phyloP scores from a whole-genome alignment of 2,113 vertebrate species.

The Alces alces region DNA sequence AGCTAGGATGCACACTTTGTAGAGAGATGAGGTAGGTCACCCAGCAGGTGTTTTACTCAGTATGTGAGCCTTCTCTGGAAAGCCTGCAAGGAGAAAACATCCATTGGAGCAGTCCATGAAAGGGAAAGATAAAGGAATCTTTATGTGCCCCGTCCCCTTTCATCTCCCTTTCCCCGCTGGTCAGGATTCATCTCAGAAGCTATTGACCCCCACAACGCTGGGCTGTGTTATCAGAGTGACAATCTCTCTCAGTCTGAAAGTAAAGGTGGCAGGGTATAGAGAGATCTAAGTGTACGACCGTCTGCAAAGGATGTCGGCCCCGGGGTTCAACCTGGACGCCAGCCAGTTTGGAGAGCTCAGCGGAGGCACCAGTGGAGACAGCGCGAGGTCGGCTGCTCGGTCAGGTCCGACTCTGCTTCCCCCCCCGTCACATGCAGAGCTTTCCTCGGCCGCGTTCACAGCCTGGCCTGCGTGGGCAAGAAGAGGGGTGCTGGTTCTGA shows the following conservation, averaged over 20 bases:
- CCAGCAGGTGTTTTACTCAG: not conserved
- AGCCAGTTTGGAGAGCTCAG: not conserved
- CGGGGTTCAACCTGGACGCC: not conserved
- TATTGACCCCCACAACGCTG: not conserved
- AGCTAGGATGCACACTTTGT: not conserved
- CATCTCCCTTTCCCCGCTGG: not conserved
- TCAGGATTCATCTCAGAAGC: not conserved
- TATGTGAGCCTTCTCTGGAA: not conserved
- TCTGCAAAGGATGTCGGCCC: fast-evolving
- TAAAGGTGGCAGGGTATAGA: not conserved
- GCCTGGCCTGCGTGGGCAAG: not conserved
- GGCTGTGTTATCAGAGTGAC: not conserved
- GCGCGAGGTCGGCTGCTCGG: not conserved
- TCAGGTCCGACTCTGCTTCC: not conserved
- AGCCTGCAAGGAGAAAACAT: not conserved
- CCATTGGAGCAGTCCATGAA: not conserved
- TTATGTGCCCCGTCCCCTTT: not conserved
- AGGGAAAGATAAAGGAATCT: not conserved
- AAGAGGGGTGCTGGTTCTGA: fast-evolving
- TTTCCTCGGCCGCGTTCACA: not conserved
- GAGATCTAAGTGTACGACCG: not conserved
- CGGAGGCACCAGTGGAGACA: not conserved
- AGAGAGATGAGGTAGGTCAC: not conserved
- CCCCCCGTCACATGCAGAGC: not conserved
- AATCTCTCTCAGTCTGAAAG: not conserved